These are phyloP conservation scores for Pelochelys cantorii DNA, from an alignment of 2,797 vertebrate species.

Conservation along the genomic window DNA sequence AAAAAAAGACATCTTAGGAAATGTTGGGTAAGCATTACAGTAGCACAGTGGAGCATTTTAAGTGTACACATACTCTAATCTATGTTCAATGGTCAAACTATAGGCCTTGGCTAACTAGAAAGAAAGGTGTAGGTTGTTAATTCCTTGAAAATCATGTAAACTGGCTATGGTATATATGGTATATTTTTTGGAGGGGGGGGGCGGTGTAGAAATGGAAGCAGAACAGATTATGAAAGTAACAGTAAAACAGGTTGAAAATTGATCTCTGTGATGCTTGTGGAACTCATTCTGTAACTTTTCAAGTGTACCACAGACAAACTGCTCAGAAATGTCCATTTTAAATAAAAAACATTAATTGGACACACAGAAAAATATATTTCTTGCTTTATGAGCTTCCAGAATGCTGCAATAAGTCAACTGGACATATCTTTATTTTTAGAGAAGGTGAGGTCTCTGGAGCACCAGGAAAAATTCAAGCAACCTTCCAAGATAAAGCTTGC, in stretches of 20 bases:
- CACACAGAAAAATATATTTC: neutral
- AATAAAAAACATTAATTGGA: neutral
- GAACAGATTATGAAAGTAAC: neutral
- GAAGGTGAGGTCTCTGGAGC: neutral
- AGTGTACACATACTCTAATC: neutral
- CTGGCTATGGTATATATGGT: neutral
- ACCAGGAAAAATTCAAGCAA: neutral
- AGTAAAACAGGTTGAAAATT: neutral
- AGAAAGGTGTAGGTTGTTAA: rapidly evolving
- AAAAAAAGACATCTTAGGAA: neutral
- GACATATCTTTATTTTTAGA: neutral
- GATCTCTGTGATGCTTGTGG: neutral
- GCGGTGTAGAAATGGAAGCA: neutral
- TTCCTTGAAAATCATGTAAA: neutral
- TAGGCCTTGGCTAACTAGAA: rapidly evolving
- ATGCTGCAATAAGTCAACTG: neutral
- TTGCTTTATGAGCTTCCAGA: neutral
- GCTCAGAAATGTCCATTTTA: neutral
- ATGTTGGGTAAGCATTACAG: neutral
- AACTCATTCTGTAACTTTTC: neutral
- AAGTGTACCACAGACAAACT: neutral
- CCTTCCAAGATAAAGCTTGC: neutral
- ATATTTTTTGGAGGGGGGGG: too few species aligned
- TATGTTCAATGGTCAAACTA: rapidly evolving
- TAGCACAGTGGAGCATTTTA: neutral